Conservation (phyloP, 2,797 vertebrate genomes). For the Pantherophis alleghaniensis region DNA sequence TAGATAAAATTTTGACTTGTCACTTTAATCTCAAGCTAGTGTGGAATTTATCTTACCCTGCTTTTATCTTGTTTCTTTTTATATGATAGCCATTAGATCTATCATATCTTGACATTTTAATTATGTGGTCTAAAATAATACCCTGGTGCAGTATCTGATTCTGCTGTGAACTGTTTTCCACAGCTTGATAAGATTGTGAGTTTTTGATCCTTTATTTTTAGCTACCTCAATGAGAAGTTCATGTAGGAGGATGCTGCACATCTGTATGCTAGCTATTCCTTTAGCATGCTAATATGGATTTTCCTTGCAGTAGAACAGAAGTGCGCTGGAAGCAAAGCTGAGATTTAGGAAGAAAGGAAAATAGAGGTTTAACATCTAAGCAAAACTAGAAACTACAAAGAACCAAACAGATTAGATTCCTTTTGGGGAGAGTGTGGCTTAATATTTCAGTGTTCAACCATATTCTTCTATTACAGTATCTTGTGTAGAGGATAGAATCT, state of each 20-base stretch:
- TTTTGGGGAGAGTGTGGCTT: not conserved
- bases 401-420: not conserved
- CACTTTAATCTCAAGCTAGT: conserved; percentile 1
- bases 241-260: not conserved
- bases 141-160: not conserved
- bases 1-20: conserved; percentile 13
- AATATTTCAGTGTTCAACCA: not conserved
- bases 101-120: conserved; percentile 38
- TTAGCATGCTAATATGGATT: conserved; percentile 2
- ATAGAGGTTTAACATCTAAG: not conserved
- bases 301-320: not conserved
- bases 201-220: conserved; percentile 39
- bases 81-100: conserved; percentile 30
- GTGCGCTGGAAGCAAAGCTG: not conserved
- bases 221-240: conserved; percentile 17
- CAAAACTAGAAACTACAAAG: not conserved
- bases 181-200: conserved; percentile 16
- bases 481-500: not conserved
- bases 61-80: conserved; percentile 39
- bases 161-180: conserved; percentile 39
- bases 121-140: conserved; percentile 36
- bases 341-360: not conserved
- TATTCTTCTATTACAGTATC: not conserved
- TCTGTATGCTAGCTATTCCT: conserved; percentile 28
- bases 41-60: conserved; percentile 37